These are phyloP conservation scores for Catostomus latipinnis DNA, from an alignment of 2,797 vertebrate genomes.

Conservation along the genomic window DNA sequence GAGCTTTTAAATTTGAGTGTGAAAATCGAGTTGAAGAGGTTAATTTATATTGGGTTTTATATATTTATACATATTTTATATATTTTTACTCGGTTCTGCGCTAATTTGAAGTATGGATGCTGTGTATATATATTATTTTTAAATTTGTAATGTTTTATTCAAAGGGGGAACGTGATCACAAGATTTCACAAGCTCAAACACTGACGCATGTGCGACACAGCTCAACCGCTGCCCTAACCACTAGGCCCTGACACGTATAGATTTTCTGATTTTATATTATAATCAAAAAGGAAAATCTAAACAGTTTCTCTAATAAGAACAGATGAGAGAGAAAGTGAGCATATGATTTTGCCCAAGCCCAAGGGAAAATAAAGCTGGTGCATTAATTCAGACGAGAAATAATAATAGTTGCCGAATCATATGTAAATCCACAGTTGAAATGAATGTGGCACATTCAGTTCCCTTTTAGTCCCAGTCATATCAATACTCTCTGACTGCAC, in stretches of 20 bases:
- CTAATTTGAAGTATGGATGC: too few species aligned
- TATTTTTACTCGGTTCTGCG: too few species aligned
- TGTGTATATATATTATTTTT: too few species aligned
- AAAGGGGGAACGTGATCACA: too few species aligned
- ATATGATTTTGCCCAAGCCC: slow-evolving; percentile 43
- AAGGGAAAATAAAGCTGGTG: slow-evolving; percentile 50
- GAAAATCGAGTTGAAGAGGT: too few species aligned
- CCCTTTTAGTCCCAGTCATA: slow-evolving; percentile 45
- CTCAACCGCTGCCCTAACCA: too few species aligned
- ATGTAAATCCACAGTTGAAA: slow-evolving; percentile 48
- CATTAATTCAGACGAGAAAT: slow-evolving; percentile 57
- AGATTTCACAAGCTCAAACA: too few species aligned
- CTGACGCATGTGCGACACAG: too few species aligned
- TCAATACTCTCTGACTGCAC: slow-evolving; percentile 40
- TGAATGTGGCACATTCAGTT: slow-evolving; percentile 45
- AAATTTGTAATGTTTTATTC: too few species aligned
- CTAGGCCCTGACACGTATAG: not conserved
- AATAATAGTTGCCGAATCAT: slow-evolving; percentile 38
- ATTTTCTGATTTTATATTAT: slow-evolving; percentile 17
- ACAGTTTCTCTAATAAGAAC: slow-evolving; percentile 24
- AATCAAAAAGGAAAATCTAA: slow-evolving; percentile 8
- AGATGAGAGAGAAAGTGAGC: slow-evolving; percentile 35
- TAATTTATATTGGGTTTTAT: too few species aligned
- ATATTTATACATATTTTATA: too few species aligned
- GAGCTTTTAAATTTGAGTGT: too few species aligned